Base-by-base conservation (phyloP, 2,888 invertebrate species). In the Silvanus unidentatus region DNA sequence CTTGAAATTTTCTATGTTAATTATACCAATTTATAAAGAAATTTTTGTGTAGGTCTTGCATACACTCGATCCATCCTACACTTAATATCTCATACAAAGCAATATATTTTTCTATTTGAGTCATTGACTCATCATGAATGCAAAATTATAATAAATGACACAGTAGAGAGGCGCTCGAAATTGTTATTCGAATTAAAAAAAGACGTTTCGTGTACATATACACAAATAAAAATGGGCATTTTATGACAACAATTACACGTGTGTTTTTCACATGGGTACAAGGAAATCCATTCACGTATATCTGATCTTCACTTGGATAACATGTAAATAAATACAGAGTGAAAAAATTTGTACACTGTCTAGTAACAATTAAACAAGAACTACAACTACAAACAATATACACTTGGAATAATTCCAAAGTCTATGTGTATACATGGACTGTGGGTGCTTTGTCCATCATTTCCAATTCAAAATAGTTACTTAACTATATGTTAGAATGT, bases 381-480 rank as follows among this genome's bases (percentile, higher is more conserved):
- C 45, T 42, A 44, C 44, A 3, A 49, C 45, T 42, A 44, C 44
- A 39, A 5, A 22, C 22, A 3, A 22, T 22, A 8, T 22, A 22
- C 22, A 22, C 22, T 8, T 22, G 22, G 22, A 22, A 22, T 22
- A 8, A 22, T 22, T 45, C 42, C 48, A 40, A 40, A 40, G 12
- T 36, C 50, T 40, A 32, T 47, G 44, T 47, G 47, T 52, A 49
- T 41, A 44, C 35, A 46, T 32, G 35, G 28, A 28, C 13, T 40
- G 54, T 53, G 53, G 54, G 55, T 55, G 55, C 57, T 54, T 55
- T 55, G 60, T 52, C 53, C 49, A 47, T 54, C 53, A 59, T 60
- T 60, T 60, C 57, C 58, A 60, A 59, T 60, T 58, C 58, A 60
- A 59, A 57, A 48, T 44, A 60, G 57, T 48, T 47, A 55, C 42